A percentile compares a stretch with the other conserved stretches of the same genome.
phyloP scores from a whole-genome alignment of 2,797 vertebrate genomes.

The Phrynocephalus guinanensis region DNA sequence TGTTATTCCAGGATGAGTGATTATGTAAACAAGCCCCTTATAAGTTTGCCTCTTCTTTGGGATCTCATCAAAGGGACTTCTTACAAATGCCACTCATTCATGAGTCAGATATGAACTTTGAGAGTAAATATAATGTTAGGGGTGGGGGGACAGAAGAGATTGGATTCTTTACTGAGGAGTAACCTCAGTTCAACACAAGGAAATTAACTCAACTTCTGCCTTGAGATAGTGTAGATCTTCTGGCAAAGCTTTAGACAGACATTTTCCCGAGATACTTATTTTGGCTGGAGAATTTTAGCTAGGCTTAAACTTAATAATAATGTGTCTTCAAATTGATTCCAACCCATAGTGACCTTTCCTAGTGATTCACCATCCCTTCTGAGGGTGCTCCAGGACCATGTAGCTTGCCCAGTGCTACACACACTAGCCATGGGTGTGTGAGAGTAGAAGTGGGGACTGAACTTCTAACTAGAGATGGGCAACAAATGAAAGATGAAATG shows the following conservation, averaged over 20 bases:
- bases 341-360: too few relatives aligned
- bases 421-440: too few relatives aligned
- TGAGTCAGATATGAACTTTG: neutral
- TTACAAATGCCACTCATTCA: neutral
- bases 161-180: neutral
- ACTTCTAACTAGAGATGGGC: too few relatives aligned
- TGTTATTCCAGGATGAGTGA: neutral
- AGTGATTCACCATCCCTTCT: too few relatives aligned
- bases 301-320: too few relatives aligned
- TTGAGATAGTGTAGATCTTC: neutral
- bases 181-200: neutral
- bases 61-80: neutral
- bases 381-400: too few relatives aligned
- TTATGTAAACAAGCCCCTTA: conserved; percentile 8
- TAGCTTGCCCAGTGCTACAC: too few relatives aligned
- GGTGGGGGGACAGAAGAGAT: too few relatives aligned
- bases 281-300: too few relatives aligned
- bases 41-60: neutral
- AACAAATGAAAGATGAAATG: too few relatives aligned
- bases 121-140: neutral
- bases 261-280: neutral
- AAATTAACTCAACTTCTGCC: neutral
- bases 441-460: too few relatives aligned
- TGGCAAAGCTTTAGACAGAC: neutral
- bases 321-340: too few relatives aligned